Evolutionary conservation across 2,888 invertebrate genomes (phyloP), one percentile per base, ranked within the genome.

Genomic region (Chymomyza amoena): DNA sequence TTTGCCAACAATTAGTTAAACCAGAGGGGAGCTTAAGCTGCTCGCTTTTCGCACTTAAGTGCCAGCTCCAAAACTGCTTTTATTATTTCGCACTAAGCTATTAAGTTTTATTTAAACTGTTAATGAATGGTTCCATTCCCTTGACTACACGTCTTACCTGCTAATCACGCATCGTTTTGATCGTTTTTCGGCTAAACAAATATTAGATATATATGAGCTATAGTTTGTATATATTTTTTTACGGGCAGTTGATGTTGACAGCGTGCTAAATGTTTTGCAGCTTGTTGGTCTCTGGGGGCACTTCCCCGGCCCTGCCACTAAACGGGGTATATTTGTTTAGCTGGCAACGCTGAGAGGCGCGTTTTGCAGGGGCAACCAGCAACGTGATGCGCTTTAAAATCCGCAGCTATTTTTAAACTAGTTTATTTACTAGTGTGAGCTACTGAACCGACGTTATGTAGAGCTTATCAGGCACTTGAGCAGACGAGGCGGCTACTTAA

Each of bases 1-100:
- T 32, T 32, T 32, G 32, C 70, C 36, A 64, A 52, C 73, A 82
- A 82, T 87, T 80, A 87, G 76, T 69, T 63, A 51, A 78, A 73
- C 39, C 0, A 45, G 39, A 13, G 39, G 39, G 13, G 39, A 45
- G 13, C 39, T 45, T 13, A 45, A 6, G 10, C 16, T 62, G 9
- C 4, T 50, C 36, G 73, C 81, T 75, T 77, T 84, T 84, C 68
- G 63, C 83, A 87, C 73, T 68, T 61, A 68, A 72, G 70, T 87
- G 84, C 64, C 78, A 85, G 63, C 66, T 69, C 61, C 15, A 25
- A 62, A 20, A 56, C 56, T 54, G 70, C 25, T 73, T 73, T 65
- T 70, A 52, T 51, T 52, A 80, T 78, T 82, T 84, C 81, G 68
- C 84, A 84, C 87, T 73, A 75, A 77, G 70, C 81, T 80, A 85